Conservation (phyloP, 2,888 invertebrate genomes). For the Neuroscelio doddi region DNA sequence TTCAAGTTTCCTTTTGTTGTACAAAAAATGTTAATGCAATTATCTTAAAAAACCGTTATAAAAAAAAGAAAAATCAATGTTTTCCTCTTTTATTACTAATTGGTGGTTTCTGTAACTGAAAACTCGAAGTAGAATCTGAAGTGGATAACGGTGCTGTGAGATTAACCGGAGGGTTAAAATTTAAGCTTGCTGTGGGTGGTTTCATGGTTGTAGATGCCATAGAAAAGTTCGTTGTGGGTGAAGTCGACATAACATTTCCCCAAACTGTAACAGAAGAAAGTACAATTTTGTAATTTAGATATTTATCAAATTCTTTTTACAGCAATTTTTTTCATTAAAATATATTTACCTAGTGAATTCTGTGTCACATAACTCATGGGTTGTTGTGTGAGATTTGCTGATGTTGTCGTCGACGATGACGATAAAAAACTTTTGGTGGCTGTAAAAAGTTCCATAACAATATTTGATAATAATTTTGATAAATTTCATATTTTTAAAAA, state of each 20-base stretch:
- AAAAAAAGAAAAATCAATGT: constrained; percentile 72
- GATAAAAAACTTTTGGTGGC: constrained; percentile 66
- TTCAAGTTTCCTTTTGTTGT: too few species aligned
- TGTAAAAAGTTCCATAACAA: too few species aligned
- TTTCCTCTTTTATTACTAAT: constrained; percentile 80
- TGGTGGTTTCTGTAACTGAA: constrained; percentile 83
- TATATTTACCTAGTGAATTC: constrained; percentile 66
- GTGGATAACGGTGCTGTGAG: constrained; percentile 64
- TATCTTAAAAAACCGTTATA: too few species aligned
- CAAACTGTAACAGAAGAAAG: too few species aligned
- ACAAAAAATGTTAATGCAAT: too few species aligned
- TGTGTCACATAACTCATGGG: constrained; percentile 59
- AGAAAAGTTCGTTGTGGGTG: constrained; percentile 59
- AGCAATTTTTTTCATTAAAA: constrained; percentile 6
- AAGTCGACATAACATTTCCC: constrained; percentile 60
- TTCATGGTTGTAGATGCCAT: constrained; percentile 60
- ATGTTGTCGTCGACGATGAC: constrained; percentile 55
- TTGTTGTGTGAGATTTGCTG: constrained; percentile 56
- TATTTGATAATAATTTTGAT: not conserved
- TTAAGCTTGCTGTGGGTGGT: constrained; percentile 67
- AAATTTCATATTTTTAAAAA: constrained; percentile 3
- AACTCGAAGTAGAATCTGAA: constrained; percentile 68
- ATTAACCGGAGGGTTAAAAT: constrained; percentile 66
- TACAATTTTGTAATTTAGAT: not conserved
- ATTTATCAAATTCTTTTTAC: not conserved